Evolutionary conservation across 2,113 vertebrate species (phyloP), one percentile per base, ranked within the genome.

Genomic region (Sapayoa aenigma): DNA sequence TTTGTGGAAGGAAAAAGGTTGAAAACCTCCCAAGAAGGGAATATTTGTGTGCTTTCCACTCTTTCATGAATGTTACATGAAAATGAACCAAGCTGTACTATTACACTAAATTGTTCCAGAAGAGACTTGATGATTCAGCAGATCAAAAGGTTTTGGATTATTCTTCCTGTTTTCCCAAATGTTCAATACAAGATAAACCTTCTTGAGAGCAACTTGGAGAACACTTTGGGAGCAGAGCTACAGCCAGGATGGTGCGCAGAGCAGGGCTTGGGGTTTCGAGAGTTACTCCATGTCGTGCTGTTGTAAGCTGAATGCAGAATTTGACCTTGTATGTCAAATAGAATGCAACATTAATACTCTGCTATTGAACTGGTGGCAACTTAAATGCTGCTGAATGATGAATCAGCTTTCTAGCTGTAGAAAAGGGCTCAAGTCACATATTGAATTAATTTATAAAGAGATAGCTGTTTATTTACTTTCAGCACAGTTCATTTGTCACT

Each of bases 401-500:
- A 96, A 95, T 97, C 89, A 94, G 71, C 84, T 97, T 83, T 96
- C 95, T 95, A 92, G 82, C 86, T 91, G 88, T 94, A 95, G 93
- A 79, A 84, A 95, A 92, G 74, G 83, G 69, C 67, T 89, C 84
- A 84, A 95, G 72, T 93, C 89, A 63, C 80, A 78, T 80, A 97
- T 79, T 97, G 96, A 97, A 96, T 97, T 96, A 88, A 97, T 95
- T 94, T 95, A 84, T 90, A 72, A 93, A 60, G 87, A 92, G 92
- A 91, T 75, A 88, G 84, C 85, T 97, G 60, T 97, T 97, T 97
- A 97, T 97, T 95, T 97, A 97, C 96, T 96, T 95, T 85, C 74
- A 63, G 62, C 9, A 2, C 60, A 84, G 87, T 96, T 95, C 67
- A 91, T 94, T 86, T 94, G 92, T 89, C 96, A 97, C 89, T 94